A percentile compares a stretch with the other conserved stretches of the same genome.
Conservation (phyloP, 1,140 invertebrate species). For the Drosophila auraria region DNA sequence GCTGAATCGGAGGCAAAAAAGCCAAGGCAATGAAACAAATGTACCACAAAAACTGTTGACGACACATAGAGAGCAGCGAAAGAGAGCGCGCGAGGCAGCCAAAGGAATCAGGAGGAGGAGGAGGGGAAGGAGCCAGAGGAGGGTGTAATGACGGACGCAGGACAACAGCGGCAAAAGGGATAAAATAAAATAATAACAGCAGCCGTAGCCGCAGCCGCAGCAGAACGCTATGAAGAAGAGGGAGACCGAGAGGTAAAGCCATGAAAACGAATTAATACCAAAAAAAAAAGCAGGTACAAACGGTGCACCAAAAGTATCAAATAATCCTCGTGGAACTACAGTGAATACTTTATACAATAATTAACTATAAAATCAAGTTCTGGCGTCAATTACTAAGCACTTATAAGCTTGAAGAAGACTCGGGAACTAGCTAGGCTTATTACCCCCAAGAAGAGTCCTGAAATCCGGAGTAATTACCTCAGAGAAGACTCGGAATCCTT, state of each 20-base stretch:
- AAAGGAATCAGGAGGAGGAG: background rate
- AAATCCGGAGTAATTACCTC: too few species aligned
- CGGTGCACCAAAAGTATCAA: constrained; percentile 26
- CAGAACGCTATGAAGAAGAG: constrained; percentile 12
- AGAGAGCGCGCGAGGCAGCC: constrained; percentile 27
- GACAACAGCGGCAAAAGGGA: constrained; percentile 69
- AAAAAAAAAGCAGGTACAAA: constrained; percentile 67
- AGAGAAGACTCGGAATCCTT: too few species aligned
- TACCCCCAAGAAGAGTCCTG: too few species aligned
- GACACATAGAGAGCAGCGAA: constrained; percentile 60
- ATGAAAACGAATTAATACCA: constrained; percentile 71
- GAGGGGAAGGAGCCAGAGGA: background rate
- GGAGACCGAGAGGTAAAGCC: constrained; percentile 21
- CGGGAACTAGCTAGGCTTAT: too few species aligned
- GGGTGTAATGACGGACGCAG: constrained; percentile 57
- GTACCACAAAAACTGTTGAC: constrained; percentile 83
- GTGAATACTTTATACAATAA: too few species aligned
- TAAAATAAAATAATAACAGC: constrained; percentile 77
- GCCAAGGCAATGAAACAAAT: constrained; percentile 80
- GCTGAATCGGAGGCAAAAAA: constrained; percentile 61
- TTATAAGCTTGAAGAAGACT: too few species aligned
- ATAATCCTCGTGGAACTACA: constrained; percentile 2
- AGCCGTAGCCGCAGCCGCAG: constrained; percentile 2
- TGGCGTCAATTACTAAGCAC: too few species aligned
- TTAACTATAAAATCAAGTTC: too few species aligned